Base-by-base conservation (phyloP, 2,797 vertebrate species). In the Schizothorax lantsangensis region DNA sequence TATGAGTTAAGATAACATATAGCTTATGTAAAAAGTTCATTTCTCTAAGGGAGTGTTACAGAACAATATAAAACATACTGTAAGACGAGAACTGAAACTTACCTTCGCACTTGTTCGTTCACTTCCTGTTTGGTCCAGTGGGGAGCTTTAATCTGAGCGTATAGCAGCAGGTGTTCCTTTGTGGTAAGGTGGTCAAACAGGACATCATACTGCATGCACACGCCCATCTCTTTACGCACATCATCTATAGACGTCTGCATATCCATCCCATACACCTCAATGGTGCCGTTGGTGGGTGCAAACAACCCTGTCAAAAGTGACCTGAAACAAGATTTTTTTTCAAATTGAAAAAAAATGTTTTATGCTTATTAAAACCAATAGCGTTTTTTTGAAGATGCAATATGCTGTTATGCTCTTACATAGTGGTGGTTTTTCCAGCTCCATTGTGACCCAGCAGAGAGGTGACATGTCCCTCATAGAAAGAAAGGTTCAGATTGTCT, bases 121-220 rank as follows among this genome's bases (percentile, higher is more conserved):
- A 99, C 95, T 88, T 98, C 94, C 30, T 92, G 87, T 15, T 74
- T 92, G 45, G 94, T 95, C 97, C 97, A 99, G 6, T 97, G 96
- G 21, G 97, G 98, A 57, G 97, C 96, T 89, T 99, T 99, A 92
- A 99, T 97, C 93, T 97, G 96, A 40, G 97, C 97, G 0, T 99
- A 99, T 2, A 99, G 94, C 87, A 98, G 93, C 72, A 99, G 94
- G 90, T 99, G 98, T 59, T 99, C 98, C 89, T 98, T 97, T 26
- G 96, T 94, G 73, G 97, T 99, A 88, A 99, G 97, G 88, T 98
- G 97, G 85, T 97, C 95, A 83, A 99, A 99, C 81, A 98, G 94
- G 84, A 99, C 98, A 0, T 99, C 96, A 0, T 99, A 98, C 87
- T 99, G 98, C 98, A 99, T 99, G 91, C 98, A 99, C 82, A 99